phyloP scores from a whole-genome alignment of 2,888 invertebrate genomes.

The Coronaproctus castanopsis region DNA sequence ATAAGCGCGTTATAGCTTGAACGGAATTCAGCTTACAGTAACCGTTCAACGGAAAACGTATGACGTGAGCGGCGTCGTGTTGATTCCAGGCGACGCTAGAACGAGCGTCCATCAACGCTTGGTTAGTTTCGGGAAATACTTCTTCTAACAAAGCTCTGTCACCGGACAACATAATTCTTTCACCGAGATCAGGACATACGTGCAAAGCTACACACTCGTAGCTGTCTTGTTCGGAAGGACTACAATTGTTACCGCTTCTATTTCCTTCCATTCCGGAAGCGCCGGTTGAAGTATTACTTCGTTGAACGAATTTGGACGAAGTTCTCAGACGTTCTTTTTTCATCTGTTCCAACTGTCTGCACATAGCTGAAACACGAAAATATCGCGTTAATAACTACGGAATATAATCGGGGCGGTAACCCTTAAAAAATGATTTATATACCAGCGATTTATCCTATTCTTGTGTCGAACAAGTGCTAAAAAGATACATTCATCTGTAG shows the following conservation, averaged over 20 bases:
- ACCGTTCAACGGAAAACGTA: slow-evolving; percentile 67
- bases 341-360: slow-evolving; percentile 47
- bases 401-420: no score
- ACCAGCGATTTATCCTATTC: no score
- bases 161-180: slow-evolving; percentile 60
- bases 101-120: slow-evolving; percentile 57
- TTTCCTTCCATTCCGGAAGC: slow-evolving; percentile 16
- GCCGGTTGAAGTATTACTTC: slow-evolving; percentile 12
- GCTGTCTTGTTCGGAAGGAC: slow-evolving; percentile 7
- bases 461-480: no score
- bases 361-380: slow-evolving; percentile 38
- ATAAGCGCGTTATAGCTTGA: slow-evolving; percentile 52
- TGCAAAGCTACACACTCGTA: slow-evolving; percentile 64
- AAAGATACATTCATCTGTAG: no score
- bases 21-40: slow-evolving; percentile 79
- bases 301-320: slow-evolving; percentile 29
- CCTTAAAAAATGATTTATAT: no score
- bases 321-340: slow-evolving; percentile 37
- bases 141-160: slow-evolving; percentile 56
- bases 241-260: slow-evolving; percentile 6
- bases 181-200: slow-evolving; percentile 59
- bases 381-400: no score
- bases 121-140: slow-evolving; percentile 51
- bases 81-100: slow-evolving; percentile 64
- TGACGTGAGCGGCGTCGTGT: slow-evolving; percentile 58